phyloP scores from a whole-genome alignment of 2,797 vertebrate genomes.

The Pantherophis vulpinus region DNA sequence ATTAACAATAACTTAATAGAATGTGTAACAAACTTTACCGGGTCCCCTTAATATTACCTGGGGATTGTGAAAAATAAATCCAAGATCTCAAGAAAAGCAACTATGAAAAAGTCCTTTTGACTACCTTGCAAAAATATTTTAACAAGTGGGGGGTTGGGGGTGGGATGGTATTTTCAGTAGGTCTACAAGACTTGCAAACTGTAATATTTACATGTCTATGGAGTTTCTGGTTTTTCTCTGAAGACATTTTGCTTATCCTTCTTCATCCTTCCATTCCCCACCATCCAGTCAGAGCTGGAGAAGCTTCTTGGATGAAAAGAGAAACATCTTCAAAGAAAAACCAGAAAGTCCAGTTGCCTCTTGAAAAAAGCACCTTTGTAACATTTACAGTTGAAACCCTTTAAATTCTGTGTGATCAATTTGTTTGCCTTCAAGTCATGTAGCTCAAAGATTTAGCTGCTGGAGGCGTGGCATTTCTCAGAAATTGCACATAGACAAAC shows the following conservation, averaged over 20 bases:
- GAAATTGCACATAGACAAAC: slow-evolving; percentile 3
- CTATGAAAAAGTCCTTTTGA: background rate
- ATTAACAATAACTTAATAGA: background rate
- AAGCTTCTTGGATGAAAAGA: no score
- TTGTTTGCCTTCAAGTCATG: background rate
- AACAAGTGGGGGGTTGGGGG: no score
- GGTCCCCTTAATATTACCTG: background rate
- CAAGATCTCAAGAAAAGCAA: background rate
- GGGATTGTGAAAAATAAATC: background rate
- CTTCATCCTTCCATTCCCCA: no score
- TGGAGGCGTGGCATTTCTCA: background rate
- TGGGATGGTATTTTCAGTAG: background rate
- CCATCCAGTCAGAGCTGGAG: no score
- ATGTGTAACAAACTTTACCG: background rate
- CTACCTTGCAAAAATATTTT: background rate
- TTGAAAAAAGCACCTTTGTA: background rate
- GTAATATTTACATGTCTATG: background rate
- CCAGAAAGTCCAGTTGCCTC: no score
- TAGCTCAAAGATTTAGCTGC: background rate
- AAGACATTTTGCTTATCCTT: no score
- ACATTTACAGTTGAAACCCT: background rate
- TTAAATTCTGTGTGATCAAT: background rate
- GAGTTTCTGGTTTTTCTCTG: no score
- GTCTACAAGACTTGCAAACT: background rate
- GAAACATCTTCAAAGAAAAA: no score